phyloP scores from a whole-genome alignment of 37 sponge, comb jelly and placozoan species.

The Diacarnus erythraeanus region DNA sequence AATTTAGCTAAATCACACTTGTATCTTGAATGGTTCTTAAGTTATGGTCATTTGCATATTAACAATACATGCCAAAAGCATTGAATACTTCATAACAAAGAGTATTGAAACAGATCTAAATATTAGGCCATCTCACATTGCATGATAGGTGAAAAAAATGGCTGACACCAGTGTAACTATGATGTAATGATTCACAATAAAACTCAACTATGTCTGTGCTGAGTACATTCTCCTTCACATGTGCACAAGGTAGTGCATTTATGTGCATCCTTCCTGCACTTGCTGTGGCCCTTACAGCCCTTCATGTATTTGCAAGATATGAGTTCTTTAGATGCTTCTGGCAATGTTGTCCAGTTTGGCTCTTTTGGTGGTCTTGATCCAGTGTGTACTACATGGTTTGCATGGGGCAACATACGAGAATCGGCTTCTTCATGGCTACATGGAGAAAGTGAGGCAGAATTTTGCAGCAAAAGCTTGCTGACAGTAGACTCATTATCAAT shows the following conservation, averaged over 20 bases:
- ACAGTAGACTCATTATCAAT: neutral
- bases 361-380: neutral
- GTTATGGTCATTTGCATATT: no score
- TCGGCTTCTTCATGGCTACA: slow-evolving; percentile 59
- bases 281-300: neutral
- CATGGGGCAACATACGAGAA: no score
- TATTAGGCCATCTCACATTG: neutral
- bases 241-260: neutral
- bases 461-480: neutral
- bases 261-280: neutral
- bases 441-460: slow-evolving; percentile 8
- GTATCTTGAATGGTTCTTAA: no score
- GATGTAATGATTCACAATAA: no score
- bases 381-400: slow-evolving; percentile 18
- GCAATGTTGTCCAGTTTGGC: no score
- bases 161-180: neutral
- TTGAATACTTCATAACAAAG: neutral
- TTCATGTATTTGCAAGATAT: neutral
- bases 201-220: neutral
- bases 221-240: neutral
- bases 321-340: neutral
- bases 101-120: neutral
- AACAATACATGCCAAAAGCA: neutral
- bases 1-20: no score
- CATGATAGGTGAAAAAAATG: no score